Conservation (phyloP, 2,797 vertebrate species). For the Oreortyx pictus region DNA sequence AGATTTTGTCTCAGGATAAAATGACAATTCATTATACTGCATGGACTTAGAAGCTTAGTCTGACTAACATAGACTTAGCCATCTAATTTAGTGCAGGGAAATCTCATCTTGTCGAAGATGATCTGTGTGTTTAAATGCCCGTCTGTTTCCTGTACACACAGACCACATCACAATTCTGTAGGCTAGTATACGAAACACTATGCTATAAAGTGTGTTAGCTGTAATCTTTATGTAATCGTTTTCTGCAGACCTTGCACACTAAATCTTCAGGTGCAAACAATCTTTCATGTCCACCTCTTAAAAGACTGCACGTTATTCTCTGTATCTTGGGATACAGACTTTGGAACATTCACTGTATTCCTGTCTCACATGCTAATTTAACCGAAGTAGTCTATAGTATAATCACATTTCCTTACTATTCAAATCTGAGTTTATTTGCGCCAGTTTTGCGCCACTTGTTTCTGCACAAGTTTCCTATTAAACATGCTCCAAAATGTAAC, state of each 20-base stretch:
- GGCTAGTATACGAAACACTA: not conserved
- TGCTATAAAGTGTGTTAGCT: not conserved
- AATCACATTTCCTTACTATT: not conserved
- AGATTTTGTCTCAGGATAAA: not conserved
- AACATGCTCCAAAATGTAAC: not conserved
- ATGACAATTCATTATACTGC: not conserved
- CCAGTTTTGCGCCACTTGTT: not conserved
- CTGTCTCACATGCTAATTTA: not conserved
- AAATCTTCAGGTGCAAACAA: not conserved
- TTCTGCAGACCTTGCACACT: not conserved
- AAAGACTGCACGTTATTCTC: not conserved
- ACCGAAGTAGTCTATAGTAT: not conserved
- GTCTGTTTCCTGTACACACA: not conserved
- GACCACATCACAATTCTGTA: not conserved
- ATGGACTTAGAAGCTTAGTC: not conserved
- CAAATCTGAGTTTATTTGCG: not conserved
- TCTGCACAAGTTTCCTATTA: not conserved
- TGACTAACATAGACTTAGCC: not conserved
- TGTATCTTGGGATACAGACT: not conserved
- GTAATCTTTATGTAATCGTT: not conserved
- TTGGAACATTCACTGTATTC: not conserved
- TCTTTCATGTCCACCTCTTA: not conserved
- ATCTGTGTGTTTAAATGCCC: not conserved
- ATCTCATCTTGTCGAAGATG: not conserved
- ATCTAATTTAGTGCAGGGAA: conserved; percentile 19